These are phyloP conservation scores for Synergus umbraculus DNA, from an alignment of 2,888 invertebrate genomes.

Conservation along the genomic window DNA sequence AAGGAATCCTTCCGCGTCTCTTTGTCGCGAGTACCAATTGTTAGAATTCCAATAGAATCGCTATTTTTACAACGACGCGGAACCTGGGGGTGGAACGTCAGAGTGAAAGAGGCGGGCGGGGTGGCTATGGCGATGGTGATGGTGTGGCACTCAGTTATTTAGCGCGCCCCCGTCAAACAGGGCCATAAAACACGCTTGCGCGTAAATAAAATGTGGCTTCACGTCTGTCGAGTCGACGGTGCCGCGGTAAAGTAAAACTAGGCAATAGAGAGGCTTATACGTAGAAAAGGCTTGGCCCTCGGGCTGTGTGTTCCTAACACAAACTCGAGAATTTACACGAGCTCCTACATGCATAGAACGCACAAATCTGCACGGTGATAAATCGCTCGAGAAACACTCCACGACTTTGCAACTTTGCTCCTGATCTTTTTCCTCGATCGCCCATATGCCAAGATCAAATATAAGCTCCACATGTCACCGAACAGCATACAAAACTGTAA, in stretches of 20 bases:
- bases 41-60: constrained; percentile 59
- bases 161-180: constrained; percentile 66
- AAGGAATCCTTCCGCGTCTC: constrained; percentile 46
- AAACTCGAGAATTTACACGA: constrained; percentile 29
- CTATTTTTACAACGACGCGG: constrained; percentile 58
- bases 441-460: neutral
- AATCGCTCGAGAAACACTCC: constrained; percentile 36
- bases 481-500: constrained; percentile 1
- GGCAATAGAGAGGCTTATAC: constrained; percentile 36
- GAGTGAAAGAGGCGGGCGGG: constrained; percentile 43
- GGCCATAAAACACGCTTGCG: constrained; percentile 70
- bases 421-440: constrained; percentile 35
- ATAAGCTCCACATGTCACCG: neutral
- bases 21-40: constrained; percentile 54
- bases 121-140: constrained; percentile 45
- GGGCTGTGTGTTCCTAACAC: constrained; percentile 8
- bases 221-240: constrained; percentile 41
- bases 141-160: constrained; percentile 61
- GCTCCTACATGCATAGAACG: constrained; percentile 20
- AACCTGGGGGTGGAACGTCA: constrained; percentile 41
- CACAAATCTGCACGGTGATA: constrained; percentile 19
- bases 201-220: constrained; percentile 67
- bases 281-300: constrained; percentile 39
- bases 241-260: constrained; percentile 47
- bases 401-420: constrained; percentile 14